Base-by-base conservation (phyloP, 2,888 invertebrate genomes). In the Celastrina argiolus region DNA sequence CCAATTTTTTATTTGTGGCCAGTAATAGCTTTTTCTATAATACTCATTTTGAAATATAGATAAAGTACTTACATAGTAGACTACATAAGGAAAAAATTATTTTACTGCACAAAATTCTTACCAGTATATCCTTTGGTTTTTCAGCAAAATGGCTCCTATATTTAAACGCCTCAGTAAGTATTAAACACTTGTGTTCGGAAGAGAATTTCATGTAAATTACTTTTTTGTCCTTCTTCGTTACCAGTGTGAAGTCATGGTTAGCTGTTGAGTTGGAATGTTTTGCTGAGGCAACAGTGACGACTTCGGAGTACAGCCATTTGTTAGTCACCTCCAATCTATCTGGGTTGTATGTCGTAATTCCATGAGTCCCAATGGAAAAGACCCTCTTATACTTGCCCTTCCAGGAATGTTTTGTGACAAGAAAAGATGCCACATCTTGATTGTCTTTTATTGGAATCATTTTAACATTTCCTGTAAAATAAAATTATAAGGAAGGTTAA, bases 361-460 rank as follows among this genome's bases (percentile, higher is more conserved):
- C 99, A 81, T 95, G 94, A 51, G 97, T 96, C 66, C 99, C 99
- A 79, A 99, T 95, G 8, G 99, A 98, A 83, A 99, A 97, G 78
- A 99, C 97, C 76, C 99, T 93, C 86, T 98, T 98, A 90, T 99
- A 99, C 96, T 97, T 99, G 84, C 99, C 99, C 87, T 98, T 99
- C 99, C 99, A 99, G 31, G 97, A 98, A 86, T 98, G 98, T 91
- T 99, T 99, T 41, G 97, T 98, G 81, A 99, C 98, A 81, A 97
- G 94, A 91, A 97, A 99, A 82, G 99, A 98, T 74, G 97, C 97
- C 83, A 98, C 94, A 94, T 99, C 99, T 81, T 96, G 94, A 92
- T 98, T 99, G 88, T 98, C 97, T 91, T 96, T 96, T 82, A 97
- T 91, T 74, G 95, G 95, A 92, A 94, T 94, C 95, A 95, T 95